phyloP scores from a whole-genome alignment of 2,797 vertebrate species.

The Tokudaia muenninki region DNA sequence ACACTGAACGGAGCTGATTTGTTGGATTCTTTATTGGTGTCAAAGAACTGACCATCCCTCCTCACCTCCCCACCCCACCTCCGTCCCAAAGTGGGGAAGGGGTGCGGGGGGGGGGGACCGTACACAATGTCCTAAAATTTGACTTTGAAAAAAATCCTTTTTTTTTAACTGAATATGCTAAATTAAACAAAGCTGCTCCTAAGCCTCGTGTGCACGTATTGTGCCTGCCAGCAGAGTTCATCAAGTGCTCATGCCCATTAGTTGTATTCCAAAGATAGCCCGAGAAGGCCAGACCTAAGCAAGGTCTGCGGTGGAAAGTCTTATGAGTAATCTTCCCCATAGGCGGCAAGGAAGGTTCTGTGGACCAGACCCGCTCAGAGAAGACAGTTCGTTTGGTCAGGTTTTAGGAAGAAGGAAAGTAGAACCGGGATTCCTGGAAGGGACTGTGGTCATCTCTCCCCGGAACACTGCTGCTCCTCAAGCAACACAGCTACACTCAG shows the following conservation, averaged over 20 bases:
- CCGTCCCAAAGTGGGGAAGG: too few species aligned
- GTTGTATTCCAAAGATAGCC: not conserved
- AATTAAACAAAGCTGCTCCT: not conserved
- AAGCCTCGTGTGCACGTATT: not conserved
- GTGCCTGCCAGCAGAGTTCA: not conserved
- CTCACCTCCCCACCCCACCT: too few species aligned
- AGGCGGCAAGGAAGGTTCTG: not conserved
- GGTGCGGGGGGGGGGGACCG: too few species aligned
- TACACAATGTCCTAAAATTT: not conserved
- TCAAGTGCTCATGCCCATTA: not conserved
- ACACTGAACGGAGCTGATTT: not conserved
- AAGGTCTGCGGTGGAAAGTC: not conserved
- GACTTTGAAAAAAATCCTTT: not conserved
- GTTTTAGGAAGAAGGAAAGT: not conserved
- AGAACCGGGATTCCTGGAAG: not conserved
- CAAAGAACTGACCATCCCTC: not conserved
- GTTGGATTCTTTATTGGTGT: not conserved
- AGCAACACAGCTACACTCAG: not conserved
- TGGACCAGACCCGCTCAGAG: not conserved
- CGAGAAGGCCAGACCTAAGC: not conserved
- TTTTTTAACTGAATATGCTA: not conserved
- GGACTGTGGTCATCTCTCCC: not conserved
- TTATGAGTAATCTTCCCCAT: not conserved
- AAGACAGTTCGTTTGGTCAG: not conserved
- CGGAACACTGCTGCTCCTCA: not conserved